Evolutionary conservation across 2,113 vertebrate species (phyloP).

Genomic region (Poecile atricapillus): DNA sequence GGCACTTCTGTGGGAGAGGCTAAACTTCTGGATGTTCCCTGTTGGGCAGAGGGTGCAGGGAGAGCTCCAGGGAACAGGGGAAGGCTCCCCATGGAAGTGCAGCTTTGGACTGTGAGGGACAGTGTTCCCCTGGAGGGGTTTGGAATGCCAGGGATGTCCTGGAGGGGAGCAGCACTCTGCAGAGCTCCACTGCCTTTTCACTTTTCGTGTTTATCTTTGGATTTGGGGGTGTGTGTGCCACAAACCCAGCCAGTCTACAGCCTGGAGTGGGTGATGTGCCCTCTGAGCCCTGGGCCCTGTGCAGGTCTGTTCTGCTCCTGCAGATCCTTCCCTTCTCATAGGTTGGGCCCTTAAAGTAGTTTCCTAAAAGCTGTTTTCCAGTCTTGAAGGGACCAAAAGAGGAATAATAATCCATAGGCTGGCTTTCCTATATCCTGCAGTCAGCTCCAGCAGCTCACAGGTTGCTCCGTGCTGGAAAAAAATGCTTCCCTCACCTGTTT

Average conservation of each 20-base stretch:
- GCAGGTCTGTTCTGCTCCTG: not conserved
- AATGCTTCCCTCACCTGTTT: not conserved
- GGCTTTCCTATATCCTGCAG: not conserved
- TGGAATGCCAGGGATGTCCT: not conserved
- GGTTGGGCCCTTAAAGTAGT: not conserved
- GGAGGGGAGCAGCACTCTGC: not conserved
- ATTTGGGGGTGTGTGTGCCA: not conserved
- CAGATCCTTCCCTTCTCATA: not conserved
- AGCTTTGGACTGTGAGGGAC: not conserved
- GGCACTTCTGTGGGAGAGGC: not conserved
- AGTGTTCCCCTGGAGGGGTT: not conserved
- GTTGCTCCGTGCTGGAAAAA: not conserved
- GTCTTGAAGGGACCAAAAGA: not conserved
- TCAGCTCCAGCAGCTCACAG: not conserved
- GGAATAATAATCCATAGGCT: not conserved
- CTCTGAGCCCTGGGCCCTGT: not conserved
- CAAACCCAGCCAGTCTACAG: not conserved
- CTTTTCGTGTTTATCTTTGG: not conserved
- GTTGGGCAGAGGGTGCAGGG: not conserved
- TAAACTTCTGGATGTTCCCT: not conserved
- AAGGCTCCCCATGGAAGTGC: not conserved
- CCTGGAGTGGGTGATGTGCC: not conserved
- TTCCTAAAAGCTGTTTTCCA: not conserved
- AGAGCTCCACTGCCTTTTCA: not conserved
- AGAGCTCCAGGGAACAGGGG: not conserved